Evolutionary conservation across 2,113 vertebrate genomes (phyloP).

Genomic region (Psittacula cyanocephala): DNA sequence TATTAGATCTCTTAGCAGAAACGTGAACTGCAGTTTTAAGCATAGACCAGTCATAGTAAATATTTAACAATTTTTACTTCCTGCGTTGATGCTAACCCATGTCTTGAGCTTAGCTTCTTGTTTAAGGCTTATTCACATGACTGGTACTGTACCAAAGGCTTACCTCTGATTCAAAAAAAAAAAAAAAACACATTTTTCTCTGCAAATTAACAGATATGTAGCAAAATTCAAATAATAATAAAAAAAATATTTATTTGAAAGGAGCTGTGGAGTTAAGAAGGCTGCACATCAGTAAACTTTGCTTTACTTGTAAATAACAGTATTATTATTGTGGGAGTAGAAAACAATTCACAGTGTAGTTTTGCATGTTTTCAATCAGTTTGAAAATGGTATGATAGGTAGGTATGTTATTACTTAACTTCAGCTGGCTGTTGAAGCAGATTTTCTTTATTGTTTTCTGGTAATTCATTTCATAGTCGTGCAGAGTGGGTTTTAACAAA

Average conservation of each 20-base stretch:
- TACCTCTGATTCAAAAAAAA: background rate
- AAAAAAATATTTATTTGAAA: background rate
- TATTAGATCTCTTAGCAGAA: background rate
- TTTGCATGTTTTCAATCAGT: background rate
- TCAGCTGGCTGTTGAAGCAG: background rate
- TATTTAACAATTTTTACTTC: background rate
- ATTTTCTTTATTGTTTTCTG: background rate
- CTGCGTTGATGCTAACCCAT: background rate
- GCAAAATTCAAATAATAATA: background rate
- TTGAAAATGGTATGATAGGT: background rate
- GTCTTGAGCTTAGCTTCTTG: background rate
- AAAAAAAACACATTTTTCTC: background rate
- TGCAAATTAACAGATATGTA: background rate
- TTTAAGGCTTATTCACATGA: background rate
- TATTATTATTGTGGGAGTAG: background rate
- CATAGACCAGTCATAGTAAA: background rate
- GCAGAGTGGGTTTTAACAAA: background rate
- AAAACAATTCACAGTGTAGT: accelerated
- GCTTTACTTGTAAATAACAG: background rate
- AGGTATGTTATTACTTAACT: background rate
- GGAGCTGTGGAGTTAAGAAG: background rate
- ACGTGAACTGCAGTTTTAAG: background rate
- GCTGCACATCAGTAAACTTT: background rate
- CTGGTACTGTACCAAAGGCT: background rate
- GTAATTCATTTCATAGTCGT: background rate